Evolutionary conservation across 1,140 invertebrate genomes (phyloP).

Genomic region (Gonioctena quinquepunctata): DNA sequence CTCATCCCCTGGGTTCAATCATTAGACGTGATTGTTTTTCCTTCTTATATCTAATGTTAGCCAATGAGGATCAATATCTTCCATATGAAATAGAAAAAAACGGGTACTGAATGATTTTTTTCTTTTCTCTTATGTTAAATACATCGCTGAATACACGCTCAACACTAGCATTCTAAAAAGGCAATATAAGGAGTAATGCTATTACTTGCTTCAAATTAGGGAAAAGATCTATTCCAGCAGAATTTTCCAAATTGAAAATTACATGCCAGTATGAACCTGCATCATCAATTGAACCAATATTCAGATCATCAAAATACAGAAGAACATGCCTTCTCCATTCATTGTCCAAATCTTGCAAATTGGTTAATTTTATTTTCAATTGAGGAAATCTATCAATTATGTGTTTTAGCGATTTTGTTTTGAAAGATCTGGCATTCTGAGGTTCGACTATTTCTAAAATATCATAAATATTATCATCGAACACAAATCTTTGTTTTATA

Average conservation of each 20-base stretch:
- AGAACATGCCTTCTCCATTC: constrained; percentile 16
- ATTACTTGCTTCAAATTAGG: neutral
- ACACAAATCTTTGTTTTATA: neutral
- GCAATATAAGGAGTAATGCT: neutral
- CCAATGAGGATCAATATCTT: too few species aligned
- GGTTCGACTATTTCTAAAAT: constrained; percentile 14
- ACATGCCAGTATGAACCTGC: neutral
- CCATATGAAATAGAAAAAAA: too few species aligned
- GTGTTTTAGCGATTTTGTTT: constrained; percentile 4
- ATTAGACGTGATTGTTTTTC: too few species aligned
- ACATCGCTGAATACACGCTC: neutral
- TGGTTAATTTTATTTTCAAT: neutral
- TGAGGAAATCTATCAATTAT: constrained; percentile 9
- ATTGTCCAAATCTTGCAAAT: constrained; percentile 10
- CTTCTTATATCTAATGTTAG: too few species aligned
- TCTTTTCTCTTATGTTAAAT: neutral
- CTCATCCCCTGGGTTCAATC: too few species aligned
- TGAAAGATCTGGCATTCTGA: neutral
- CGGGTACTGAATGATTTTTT: too few species aligned
- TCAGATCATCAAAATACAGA: neutral
- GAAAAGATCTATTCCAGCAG: neutral
- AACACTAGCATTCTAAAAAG: neutral
- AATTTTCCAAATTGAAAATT: neutral
- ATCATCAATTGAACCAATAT: neutral
- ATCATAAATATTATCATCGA: neutral